A percentile compares a stretch with the other conserved stretches of the same genome.
phyloP scores from a whole-genome alignment of 2,113 vertebrate genomes.

The Canis aureus region DNA sequence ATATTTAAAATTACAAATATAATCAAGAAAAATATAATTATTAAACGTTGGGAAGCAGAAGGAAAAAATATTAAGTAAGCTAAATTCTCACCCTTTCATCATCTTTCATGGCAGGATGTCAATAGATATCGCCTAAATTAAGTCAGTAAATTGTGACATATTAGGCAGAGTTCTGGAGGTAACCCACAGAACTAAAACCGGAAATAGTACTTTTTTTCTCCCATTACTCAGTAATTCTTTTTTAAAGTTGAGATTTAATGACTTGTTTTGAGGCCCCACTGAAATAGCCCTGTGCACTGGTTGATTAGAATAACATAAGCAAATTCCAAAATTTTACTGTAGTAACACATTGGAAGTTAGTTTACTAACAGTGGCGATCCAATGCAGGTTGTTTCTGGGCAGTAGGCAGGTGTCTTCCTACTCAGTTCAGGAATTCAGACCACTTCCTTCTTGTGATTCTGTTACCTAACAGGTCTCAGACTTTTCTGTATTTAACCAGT shows the following conservation, averaged over 20 bases:
- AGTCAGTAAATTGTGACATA: slow-evolving; percentile 3
- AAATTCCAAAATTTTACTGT: not conserved
- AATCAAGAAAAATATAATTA: slow-evolving; percentile 20
- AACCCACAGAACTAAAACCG: not conserved
- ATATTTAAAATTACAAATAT: slow-evolving; percentile 46
- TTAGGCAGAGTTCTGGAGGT: not conserved
- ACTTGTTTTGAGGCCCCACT: not conserved
- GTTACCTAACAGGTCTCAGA: not conserved
- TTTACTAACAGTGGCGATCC: not conserved
- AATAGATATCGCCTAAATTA: slow-evolving; percentile 20
- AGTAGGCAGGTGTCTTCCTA: not conserved
- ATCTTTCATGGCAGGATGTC: not conserved
- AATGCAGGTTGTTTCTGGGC: not conserved
- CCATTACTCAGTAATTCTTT: not conserved
- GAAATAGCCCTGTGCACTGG: not conserved
- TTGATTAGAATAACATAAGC: not conserved
- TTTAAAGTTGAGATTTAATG: slow-evolving; percentile 1
- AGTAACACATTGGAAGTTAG: not conserved
- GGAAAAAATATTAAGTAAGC: slow-evolving; percentile 12
- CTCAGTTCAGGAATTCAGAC: not conserved
- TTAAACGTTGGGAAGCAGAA: not conserved
- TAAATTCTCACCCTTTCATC: not conserved
- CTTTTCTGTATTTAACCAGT: not conserved
- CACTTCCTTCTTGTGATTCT: not conserved
- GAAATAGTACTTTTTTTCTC: not conserved